Evolutionary conservation across 2,888 invertebrate species (phyloP).

Genomic region (Raillietiella orientalis): DNA sequence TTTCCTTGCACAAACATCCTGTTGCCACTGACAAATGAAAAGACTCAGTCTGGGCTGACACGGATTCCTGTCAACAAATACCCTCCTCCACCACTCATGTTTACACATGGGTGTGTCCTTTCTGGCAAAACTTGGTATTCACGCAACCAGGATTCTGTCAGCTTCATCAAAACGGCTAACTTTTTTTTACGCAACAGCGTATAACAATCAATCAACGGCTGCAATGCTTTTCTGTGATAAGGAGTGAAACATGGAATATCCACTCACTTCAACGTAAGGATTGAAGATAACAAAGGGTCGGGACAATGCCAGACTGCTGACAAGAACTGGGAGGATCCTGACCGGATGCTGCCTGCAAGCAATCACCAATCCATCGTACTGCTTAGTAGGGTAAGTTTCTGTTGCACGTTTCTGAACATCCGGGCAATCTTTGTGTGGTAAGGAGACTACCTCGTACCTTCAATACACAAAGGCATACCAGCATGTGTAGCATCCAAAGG

Average conservation of each 20-base stretch:
- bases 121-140: conserved; percentile 63
- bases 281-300: conserved; percentile 58
- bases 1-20: no score
- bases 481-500: no score
- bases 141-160: conserved; percentile 59
- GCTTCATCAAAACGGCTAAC: conserved; percentile 34
- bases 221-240: no score
- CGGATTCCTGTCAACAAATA: conserved; percentile 39
- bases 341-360: conserved; percentile 56
- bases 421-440: no score
- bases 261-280: conserved; percentile 26
- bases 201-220: conserved; percentile 50
- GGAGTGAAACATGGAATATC: neutral
- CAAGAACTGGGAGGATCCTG: conserved; percentile 34
- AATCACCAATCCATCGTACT: conserved; percentile 37
- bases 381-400: conserved; percentile 3
- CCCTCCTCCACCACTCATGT: conserved; percentile 61
- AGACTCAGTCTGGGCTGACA: conserved; percentile 4
- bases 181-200: conserved; percentile 31
- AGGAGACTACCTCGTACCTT: no score
- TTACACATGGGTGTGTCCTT: conserved; percentile 77
- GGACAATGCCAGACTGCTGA: conserved; percentile 42
- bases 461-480: no score
- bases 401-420: no score
- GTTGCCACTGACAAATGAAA: no score